Evolutionary conservation across 2,113 vertebrate species (phyloP).

Genomic region (Brachirus orientalis): DNA sequence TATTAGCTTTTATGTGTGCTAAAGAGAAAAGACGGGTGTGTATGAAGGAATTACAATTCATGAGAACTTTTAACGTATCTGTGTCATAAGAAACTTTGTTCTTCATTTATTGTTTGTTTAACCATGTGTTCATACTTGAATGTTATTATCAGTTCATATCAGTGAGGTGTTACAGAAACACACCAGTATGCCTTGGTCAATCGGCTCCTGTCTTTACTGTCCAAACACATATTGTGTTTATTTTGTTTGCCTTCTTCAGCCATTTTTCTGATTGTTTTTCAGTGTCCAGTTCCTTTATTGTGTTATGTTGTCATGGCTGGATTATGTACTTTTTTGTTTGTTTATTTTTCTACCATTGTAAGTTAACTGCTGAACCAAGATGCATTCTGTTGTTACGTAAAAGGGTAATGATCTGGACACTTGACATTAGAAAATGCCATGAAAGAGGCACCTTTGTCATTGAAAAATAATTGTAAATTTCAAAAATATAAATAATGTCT

Average conservation of each 20-base stretch:
- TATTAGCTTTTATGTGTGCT: slow-evolving; percentile 31
- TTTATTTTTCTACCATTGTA: slow-evolving; percentile 46
- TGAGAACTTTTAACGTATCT: slow-evolving; percentile 26
- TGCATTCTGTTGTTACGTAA: slow-evolving; percentile 14
- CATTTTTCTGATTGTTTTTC: slow-evolving; percentile 24
- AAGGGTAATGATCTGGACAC: slow-evolving; percentile 41
- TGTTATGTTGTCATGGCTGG: slow-evolving; percentile 18
- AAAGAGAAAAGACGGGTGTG: slow-evolving; percentile 2
- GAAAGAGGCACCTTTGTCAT: slow-evolving; percentile 45
- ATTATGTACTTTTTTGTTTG: slow-evolving; percentile 54
- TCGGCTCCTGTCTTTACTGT: slow-evolving; percentile 11
- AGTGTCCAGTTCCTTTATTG: slow-evolving; percentile 27
- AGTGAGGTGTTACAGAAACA: slow-evolving; percentile 38
- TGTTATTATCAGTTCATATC: slow-evolving; percentile 30
- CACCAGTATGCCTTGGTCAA: slow-evolving; percentile 27
- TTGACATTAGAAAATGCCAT: slow-evolving; percentile 24
- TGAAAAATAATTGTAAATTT: slow-evolving; percentile 63
- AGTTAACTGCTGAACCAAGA: slow-evolving; percentile 39
- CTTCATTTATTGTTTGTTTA: slow-evolving; percentile 23
- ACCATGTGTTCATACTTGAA: slow-evolving; percentile 49
- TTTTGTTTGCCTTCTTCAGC: slow-evolving; percentile 1
- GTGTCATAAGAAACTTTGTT: slow-evolving; percentile 33
- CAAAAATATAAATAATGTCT: slow-evolving; percentile 56
- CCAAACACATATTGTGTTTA: slow-evolving; percentile 2
- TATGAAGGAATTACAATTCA: slow-evolving; percentile 29